Evolutionary conservation across 92 coral and sea anemone species (phyloP).

Genomic region (Palythoa caribaeorum): DNA sequence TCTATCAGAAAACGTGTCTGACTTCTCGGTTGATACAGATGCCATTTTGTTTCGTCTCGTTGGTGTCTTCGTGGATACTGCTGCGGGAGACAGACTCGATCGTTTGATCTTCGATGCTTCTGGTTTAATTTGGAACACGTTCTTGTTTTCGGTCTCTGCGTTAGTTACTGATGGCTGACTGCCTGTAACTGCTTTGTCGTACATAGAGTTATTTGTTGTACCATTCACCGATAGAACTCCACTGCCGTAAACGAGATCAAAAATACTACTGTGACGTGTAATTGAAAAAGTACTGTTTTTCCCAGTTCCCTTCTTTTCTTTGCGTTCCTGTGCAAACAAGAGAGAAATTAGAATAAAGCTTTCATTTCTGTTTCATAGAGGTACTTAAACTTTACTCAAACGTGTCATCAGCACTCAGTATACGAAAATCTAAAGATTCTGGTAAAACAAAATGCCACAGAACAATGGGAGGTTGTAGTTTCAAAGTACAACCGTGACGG

Average conservation of each 20-base stretch:
- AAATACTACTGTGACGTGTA: constrained; percentile 69
- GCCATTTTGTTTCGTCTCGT: neutral
- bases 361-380: neutral
- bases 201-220: constrained; percentile 59
- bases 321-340: constrained; percentile 56
- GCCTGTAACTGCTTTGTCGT: constrained; percentile 64
- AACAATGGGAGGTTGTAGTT: no score
- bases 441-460: no score
- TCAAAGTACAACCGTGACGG: no score
- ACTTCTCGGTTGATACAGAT: neutral
- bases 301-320: constrained; percentile 48
- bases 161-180: constrained; percentile 58
- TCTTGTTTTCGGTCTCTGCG: constrained; percentile 61
- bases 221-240: constrained; percentile 61
- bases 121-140: constrained; percentile 75
- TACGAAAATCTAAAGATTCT: no score
- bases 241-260: constrained; percentile 78
- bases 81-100: neutral
- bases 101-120: neutral
- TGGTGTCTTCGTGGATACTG: neutral
- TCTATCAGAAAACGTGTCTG: constrained; percentile 10
- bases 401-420: no score
- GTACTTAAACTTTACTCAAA: neutral
- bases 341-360: neutral
- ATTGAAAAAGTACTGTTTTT: constrained; percentile 67